Percentiles rank a stretch among this genome's conserved stretches.
These are phyloP conservation scores for Oedothorax gibbosus DNA, from an alignment of 1,140 invertebrate species.

Conservation along the genomic window DNA sequence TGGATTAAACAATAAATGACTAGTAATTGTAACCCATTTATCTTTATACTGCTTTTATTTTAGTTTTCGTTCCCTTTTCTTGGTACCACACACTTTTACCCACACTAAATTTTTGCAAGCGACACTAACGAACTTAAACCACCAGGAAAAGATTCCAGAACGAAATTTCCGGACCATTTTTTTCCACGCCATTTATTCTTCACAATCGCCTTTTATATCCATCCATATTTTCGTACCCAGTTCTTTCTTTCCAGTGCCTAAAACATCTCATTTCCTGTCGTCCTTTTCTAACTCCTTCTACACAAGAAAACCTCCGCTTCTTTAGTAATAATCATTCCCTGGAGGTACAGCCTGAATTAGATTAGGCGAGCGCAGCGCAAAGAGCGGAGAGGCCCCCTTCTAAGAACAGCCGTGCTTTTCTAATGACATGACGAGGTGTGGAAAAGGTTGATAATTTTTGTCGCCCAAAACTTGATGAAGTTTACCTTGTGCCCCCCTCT, in stretches of 20 bases:
- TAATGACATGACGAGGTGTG: slow-evolving; percentile 47
- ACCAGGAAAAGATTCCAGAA: slow-evolving; percentile 7
- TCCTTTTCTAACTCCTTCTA: neutral
- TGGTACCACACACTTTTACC: too few species aligned
- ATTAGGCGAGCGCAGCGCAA: slow-evolving; percentile 20
- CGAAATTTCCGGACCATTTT: slow-evolving; percentile 44
- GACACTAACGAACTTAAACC: slow-evolving; percentile 39
- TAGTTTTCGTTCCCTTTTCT: neutral
- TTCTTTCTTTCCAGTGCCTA: slow-evolving; percentile 19
- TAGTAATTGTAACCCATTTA: neutral
- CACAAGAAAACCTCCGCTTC: neutral
- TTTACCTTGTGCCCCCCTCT: slow-evolving; percentile 47
- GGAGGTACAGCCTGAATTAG: slow-evolving; percentile 50
- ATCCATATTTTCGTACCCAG: neutral
- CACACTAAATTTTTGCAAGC: neutral
- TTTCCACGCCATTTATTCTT: neutral
- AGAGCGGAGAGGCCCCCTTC: neutral
- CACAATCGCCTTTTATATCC: slow-evolving; percentile 5
- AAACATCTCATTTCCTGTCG: slow-evolving; percentile 52
- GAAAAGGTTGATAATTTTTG: slow-evolving; percentile 55
- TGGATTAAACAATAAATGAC: neutral
- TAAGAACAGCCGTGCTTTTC: slow-evolving; percentile 3
- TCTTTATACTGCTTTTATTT: neutral
- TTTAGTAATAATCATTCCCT: slow-evolving; percentile 42
- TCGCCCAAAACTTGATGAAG: slow-evolving; percentile 57